Evolutionary conservation across 1,140 invertebrate species (phyloP), one percentile per base, ranked within the genome.

Genomic region (Aplysia californica): DNA sequence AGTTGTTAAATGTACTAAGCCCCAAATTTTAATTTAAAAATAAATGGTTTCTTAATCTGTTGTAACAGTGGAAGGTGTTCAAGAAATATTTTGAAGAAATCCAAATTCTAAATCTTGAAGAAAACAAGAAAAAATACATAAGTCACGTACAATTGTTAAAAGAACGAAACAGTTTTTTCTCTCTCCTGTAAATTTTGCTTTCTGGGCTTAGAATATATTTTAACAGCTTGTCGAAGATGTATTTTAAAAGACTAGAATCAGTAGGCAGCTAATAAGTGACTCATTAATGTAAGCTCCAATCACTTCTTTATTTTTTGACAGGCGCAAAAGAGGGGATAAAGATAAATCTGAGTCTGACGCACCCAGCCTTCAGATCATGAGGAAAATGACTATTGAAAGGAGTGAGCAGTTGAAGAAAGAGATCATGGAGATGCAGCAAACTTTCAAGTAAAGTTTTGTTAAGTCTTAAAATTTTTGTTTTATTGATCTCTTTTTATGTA

Each of bases 281-380:
- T 15, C n/a, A 50, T 15, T 50, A 15, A 50, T 50, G n/a, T 50
- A 50, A 15, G n/a, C n/a, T 15, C 44, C 44, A 50, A 50, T 50
- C 44, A 15, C 10, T 50, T 36, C n/a, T 75, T 26, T 74, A 15
- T 44, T 72, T 74, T 56, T 15, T 79, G 82, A 67, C 44, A 90
- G 90, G 72, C 81, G 96, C 2, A 97, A 97, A 85, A 64, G 72
- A 75, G 95, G 96, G 80, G 93, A 93, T 41, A n/a, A n/a, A n/a
- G 84, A 86, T 23, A 78, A 76, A 77, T 93, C 93, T 31, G 84
- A 86, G 29, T 91, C 90, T 10, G 95, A 96, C 86, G 95, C 95
- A 0, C 94, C 95, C 0, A 93, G 93, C n/a, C 94, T 96, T 87
- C 92, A 93, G 55, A 95, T 97, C 80, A 92, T 96, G 1, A 92